A percentile compares a stretch with the other conserved stretches of the same genome.
These are phyloP conservation scores for Drosophila setifemur DNA, from an alignment of 1,140 invertebrate species.

Conservation along the genomic window DNA sequence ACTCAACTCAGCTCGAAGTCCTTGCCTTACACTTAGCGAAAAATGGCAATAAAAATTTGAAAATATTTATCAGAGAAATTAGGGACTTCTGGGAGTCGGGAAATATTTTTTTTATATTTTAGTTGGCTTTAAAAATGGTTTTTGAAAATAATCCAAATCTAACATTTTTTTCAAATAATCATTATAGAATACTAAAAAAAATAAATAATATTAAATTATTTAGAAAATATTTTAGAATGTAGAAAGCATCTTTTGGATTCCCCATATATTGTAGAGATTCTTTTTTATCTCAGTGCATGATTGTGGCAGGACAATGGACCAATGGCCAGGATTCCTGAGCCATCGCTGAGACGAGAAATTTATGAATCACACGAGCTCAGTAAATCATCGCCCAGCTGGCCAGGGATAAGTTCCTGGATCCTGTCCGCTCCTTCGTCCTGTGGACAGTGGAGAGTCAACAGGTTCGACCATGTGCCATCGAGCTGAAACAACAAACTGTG, in stretches of 20 bases:
- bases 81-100: no score
- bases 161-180: no score
- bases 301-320: neutral
- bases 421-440: neutral
- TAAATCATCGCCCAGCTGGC: conserved; percentile 47
- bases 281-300: conserved; percentile 9
- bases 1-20: neutral
- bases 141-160: no score
- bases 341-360: conserved; percentile 62
- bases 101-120: neutral
- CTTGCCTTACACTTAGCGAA: neutral
- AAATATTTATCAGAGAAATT: neutral
- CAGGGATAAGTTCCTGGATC: conserved; percentile 2
- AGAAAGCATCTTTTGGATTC: no score
- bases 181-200: no score
- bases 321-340: conserved; percentile 23
- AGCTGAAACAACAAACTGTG: conserved; percentile 5
- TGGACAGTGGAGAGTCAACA: conserved; percentile 14
- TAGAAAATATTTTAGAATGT: no score
- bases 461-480: neutral
- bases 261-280: no score
- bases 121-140: no score
- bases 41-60: neutral
- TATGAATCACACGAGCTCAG: conserved; percentile 68
- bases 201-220: no score